These are phyloP conservation scores for Laticauda laticaudata DNA, from an alignment of 2,113 vertebrate species.

Conservation along the genomic window DNA sequence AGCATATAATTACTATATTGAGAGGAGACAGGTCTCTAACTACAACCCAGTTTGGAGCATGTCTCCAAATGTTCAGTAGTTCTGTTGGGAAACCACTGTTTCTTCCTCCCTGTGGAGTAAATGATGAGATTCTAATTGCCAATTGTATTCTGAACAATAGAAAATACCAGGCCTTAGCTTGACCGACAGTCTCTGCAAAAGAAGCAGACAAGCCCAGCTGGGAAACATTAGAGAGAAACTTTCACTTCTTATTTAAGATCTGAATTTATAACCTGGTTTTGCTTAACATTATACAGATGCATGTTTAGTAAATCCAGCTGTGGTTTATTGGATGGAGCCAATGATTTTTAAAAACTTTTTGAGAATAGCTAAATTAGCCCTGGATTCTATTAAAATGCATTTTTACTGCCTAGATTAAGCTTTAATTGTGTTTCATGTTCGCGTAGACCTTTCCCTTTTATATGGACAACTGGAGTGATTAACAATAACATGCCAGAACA, in stretches of 20 bases:
- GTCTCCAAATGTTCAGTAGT: not conserved
- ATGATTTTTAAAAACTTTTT: conserved; percentile 43
- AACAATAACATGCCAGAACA: not conserved
- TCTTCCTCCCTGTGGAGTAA: not conserved
- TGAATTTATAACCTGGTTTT: conserved; percentile 62
- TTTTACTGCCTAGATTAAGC: not conserved
- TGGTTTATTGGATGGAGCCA: conserved; percentile 36
- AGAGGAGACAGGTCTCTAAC: not conserved
- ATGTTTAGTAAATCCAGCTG: conserved; percentile 63
- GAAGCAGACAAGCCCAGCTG: conserved; percentile 15
- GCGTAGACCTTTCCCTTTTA: not conserved
- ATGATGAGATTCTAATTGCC: conserved; percentile 13
- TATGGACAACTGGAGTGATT: not conserved
- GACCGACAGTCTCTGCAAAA: conserved; percentile 20
- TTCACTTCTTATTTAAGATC: conserved; percentile 22
- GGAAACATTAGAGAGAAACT: conserved; percentile 28
- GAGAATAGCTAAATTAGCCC: not conserved
- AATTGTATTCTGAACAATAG: not conserved
- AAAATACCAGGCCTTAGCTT: conserved; percentile 28
- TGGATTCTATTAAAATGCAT: not conserved
- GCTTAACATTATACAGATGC: conserved; percentile 54
- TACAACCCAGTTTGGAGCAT: not conserved
- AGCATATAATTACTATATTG: not conserved
- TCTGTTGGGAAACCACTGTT: not conserved
- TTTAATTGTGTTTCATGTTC: not conserved